Conservation (phyloP, 2,797 vertebrate genomes). For the Periophthalmus magnuspinnatus region DNA sequence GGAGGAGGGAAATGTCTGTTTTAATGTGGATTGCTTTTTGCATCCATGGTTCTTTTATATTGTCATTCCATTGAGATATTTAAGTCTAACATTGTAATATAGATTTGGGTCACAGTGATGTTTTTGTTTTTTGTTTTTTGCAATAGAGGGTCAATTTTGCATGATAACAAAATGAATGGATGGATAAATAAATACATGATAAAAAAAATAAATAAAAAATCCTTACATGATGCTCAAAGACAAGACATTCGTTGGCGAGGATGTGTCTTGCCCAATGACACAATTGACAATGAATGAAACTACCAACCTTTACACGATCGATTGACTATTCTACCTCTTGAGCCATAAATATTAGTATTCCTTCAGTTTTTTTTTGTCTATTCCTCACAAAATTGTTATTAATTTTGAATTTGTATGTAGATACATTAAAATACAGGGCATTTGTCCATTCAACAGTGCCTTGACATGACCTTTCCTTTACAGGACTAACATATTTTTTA, state of each 20-base stretch:
- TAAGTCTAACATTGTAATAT: not conserved
- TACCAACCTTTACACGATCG: too few species aligned
- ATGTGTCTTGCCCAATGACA: too few species aligned
- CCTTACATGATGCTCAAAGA: too few species aligned
- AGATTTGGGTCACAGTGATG: not conserved
- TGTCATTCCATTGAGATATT: not conserved
- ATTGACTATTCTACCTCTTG: not conserved
- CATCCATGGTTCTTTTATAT: not conserved
- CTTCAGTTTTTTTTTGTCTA: too few species aligned
- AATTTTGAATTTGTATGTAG: not conserved
- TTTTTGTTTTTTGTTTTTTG: not conserved
- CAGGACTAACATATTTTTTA: slow-evolving; percentile 35
- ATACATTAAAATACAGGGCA: slow-evolving; percentile 10
- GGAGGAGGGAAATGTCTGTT: not conserved
- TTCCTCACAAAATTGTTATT: too few species aligned
- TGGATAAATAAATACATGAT: too few species aligned
- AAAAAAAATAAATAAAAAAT: too few species aligned
- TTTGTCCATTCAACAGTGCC: slow-evolving; percentile 26
- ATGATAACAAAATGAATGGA: not conserved
- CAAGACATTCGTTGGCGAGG: too few species aligned
- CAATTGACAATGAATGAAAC: too few species aligned
- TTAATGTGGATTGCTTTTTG: not conserved
- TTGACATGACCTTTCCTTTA: slow-evolving; percentile 51
- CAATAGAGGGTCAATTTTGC: not conserved
- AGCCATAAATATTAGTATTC: not conserved